These are phyloP conservation scores for Aphelinus certus DNA, from an alignment of 1,140 invertebrate species.

Conservation along the genomic window DNA sequence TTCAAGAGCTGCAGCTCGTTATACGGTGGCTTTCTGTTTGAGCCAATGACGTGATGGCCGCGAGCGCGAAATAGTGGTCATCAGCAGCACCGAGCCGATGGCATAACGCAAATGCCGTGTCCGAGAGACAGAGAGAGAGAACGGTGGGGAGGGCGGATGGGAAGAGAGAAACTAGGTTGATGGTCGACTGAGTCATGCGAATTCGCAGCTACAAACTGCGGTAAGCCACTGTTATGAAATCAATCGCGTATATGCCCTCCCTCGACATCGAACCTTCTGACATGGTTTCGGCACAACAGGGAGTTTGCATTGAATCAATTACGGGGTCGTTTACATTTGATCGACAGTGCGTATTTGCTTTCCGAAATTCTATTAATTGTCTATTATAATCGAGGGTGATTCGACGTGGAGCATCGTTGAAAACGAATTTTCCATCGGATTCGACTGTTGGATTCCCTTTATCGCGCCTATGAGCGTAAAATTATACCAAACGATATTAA, in stretches of 20 bases:
- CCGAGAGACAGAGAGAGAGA: not conserved
- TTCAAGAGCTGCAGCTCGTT: not conserved
- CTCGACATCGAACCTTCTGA: not conserved
- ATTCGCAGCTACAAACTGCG: conserved; percentile 27
- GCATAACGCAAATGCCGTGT: too few species aligned
- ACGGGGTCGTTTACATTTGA: too few species aligned
- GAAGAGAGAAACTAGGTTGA: not conserved
- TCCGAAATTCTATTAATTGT: too few species aligned
- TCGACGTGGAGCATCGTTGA: too few species aligned
- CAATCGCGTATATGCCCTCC: conserved; percentile 14
- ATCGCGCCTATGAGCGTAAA: too few species aligned
- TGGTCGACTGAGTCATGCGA: not conserved
- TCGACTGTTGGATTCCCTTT: too few species aligned
- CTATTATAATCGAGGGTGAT: too few species aligned
- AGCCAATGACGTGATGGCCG: conserved; percentile 7
- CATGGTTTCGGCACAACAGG: too few species aligned
- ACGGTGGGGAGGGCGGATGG: not conserved
- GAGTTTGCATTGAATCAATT: too few species aligned
- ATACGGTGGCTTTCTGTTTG: not conserved
- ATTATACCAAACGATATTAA: too few species aligned
- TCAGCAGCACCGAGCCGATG: not conserved
- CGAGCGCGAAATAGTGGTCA: conserved; percentile 12
- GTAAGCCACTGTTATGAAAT: conserved; percentile 18
- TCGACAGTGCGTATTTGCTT: too few species aligned
- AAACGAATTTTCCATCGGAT: too few species aligned